These are phyloP conservation scores for Sinocyclocheilus anophthalmus DNA, from an alignment of 2,113 vertebrate species.

Conservation along the genomic window DNA sequence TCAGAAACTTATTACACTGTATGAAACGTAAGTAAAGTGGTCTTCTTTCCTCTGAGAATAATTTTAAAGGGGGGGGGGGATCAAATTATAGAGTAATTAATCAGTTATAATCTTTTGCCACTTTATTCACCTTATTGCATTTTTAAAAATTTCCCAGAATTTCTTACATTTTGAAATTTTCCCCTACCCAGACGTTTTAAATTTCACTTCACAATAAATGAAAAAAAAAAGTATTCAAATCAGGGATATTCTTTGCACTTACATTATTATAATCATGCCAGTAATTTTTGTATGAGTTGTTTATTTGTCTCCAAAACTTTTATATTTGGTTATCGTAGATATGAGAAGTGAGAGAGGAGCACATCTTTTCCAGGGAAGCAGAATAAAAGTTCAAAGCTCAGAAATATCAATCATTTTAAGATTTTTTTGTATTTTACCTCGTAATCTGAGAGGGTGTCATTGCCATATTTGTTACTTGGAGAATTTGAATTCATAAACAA, in stretches of 20 bases:
- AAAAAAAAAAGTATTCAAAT: not conserved
- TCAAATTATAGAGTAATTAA: not conserved
- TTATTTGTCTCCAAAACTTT: not conserved
- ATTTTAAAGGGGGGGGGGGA: not conserved
- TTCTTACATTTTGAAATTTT: not conserved
- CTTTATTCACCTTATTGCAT: not conserved
- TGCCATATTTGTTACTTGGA: not conserved
- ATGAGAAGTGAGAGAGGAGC: not conserved
- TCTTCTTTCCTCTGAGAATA: not conserved
- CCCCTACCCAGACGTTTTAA: too few relatives aligned
- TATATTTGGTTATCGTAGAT: not conserved
- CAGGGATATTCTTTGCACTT: not conserved
- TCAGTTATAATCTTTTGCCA: not conserved
- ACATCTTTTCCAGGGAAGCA: not conserved
- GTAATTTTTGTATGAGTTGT: not conserved
- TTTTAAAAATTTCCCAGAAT: not conserved
- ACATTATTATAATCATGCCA: not conserved
- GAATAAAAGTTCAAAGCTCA: not conserved
- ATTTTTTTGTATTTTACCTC: too few relatives aligned
- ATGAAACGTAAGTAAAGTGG: conserved; percentile 76
- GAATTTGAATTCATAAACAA: not conserved
- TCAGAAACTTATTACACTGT: conserved; percentile 87
- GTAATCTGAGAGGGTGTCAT: not conserved
- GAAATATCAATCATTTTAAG: not conserved
- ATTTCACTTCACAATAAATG: too few relatives aligned